These are phyloP conservation scores for Odontothrips loti DNA, from an alignment of 2,888 invertebrate species.

Conservation along the genomic window DNA sequence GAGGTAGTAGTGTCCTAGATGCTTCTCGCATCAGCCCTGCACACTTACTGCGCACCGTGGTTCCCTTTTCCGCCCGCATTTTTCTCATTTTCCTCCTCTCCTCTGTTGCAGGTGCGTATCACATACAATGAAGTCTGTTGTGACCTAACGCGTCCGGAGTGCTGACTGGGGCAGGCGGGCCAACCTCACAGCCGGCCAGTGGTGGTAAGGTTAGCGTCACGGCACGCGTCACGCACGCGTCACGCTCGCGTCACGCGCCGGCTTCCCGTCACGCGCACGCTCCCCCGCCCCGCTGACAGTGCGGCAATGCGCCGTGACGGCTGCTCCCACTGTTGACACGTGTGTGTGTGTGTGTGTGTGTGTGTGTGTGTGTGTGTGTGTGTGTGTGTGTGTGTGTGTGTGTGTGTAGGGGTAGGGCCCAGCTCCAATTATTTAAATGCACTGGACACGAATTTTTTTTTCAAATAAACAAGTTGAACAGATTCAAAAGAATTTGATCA, in stretches of 20 bases:
- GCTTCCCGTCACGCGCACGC: background rate
- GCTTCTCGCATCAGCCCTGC: no score
- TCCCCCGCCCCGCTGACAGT: background rate
- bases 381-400: background rate
- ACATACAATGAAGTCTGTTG: background rate
- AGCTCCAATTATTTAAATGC: no score
- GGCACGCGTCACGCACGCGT: background rate
- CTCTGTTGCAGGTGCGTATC: slow-evolving; percentile 1
- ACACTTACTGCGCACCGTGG: no score
- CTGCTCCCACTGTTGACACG: background rate
- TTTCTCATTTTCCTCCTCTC: background rate
- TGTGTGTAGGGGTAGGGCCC: background rate
- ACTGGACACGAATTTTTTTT: no score
- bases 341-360: background rate
- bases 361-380: background rate
- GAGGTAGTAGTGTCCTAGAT: no score
- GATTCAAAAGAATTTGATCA: no score
- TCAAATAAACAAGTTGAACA: no score
- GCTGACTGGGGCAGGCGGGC: background rate
- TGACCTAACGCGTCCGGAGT: background rate
- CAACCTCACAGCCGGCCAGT: background rate
- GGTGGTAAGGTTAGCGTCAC: background rate
- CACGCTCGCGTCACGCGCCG: background rate
- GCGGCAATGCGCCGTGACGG: slow-evolving; percentile 10
- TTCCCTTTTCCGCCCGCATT: no score